Conservation (phyloP, 2,888 invertebrate species). For the Psococerastis gibbosa region DNA sequence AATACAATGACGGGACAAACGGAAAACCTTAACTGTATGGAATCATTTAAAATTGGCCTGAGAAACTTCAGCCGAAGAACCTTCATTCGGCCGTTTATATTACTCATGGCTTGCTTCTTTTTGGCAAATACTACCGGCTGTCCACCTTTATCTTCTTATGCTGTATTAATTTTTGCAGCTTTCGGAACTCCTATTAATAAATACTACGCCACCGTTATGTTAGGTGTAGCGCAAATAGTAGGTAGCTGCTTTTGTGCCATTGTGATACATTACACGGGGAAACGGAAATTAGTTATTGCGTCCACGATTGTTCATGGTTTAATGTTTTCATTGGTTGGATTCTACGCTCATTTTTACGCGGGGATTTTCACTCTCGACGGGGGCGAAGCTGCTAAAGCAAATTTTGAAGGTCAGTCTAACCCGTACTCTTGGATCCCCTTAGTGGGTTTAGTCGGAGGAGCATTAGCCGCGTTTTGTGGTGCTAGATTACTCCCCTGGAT, state of each 20-base stretch:
- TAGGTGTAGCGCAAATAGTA: constrained; percentile 48
- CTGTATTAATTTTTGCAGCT: constrained; percentile 41
- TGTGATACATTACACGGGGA: constrained; percentile 52
- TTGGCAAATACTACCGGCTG: constrained; percentile 27
- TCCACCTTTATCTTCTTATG: constrained; percentile 36
- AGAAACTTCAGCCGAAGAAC: constrained; percentile 29
- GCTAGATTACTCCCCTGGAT: constrained; percentile 31
- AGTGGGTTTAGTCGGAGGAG: constrained; percentile 26
- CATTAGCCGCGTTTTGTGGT: constrained; percentile 25
- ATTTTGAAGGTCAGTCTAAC: constrained; percentile 10
- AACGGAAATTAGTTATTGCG: constrained; percentile 43
- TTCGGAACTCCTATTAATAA: constrained; percentile 54
- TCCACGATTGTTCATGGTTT: constrained; percentile 44
- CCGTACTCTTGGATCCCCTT: constrained; percentile 25
- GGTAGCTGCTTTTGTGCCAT: constrained; percentile 45
- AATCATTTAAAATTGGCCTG: constrained; percentile 14
- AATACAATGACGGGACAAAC: constrained; percentile 24
- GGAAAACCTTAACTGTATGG: neutral
- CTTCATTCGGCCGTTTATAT: constrained; percentile 30
- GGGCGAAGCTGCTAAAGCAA: constrained; percentile 4
- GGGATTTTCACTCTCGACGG: constrained; percentile 10
- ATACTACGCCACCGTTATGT: constrained; percentile 51
- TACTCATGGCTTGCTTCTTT: constrained; percentile 33
- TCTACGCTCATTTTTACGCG: constrained; percentile 29
- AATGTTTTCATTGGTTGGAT: constrained; percentile 40